Conservation (phyloP, 1,140 invertebrate genomes). For the Ptiloglossa arizonensis region DNA sequence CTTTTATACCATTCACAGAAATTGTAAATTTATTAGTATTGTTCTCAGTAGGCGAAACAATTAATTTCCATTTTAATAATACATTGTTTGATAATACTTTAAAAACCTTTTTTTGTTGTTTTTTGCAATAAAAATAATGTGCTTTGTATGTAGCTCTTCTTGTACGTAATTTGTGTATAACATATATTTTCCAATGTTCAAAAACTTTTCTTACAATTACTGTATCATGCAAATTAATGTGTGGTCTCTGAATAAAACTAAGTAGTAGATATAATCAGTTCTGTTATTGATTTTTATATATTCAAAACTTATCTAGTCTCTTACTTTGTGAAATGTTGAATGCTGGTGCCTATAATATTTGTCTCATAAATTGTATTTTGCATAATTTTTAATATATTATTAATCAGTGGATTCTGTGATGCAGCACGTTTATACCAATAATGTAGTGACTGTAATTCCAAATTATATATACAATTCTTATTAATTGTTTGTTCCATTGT, state of each 20-base stretch:
- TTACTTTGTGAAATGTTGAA: conserved; percentile 3
- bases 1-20: neutral
- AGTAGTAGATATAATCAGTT: neutral
- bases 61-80: conserved; percentile 33
- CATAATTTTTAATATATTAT: conserved; percentile 25
- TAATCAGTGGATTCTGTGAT: neutral
- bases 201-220: conserved; percentile 21
- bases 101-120: conserved; percentile 10
- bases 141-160: conserved; percentile 27
- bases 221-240: conserved; percentile 10
- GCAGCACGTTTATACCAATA: conserved; percentile 30
- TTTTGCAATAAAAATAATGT: conserved; percentile 14
- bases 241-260: neutral
- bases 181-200: conserved; percentile 37
- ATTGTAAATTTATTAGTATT: neutral
- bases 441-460: conserved; percentile 31
- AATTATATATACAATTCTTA: conserved; percentile 27
- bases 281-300: neutral
- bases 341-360: neutral
- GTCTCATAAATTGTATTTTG: conserved; percentile 1
- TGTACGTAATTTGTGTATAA: conserved; percentile 32
- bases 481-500: conserved; percentile 6
- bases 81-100: conserved; percentile 37
- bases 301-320: neutral
- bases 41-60: conserved; percentile 7